These are phyloP conservation scores for Protobothrops flavoviridis DNA, from an alignment of 2,113 vertebrate species.

Conservation along the genomic window DNA sequence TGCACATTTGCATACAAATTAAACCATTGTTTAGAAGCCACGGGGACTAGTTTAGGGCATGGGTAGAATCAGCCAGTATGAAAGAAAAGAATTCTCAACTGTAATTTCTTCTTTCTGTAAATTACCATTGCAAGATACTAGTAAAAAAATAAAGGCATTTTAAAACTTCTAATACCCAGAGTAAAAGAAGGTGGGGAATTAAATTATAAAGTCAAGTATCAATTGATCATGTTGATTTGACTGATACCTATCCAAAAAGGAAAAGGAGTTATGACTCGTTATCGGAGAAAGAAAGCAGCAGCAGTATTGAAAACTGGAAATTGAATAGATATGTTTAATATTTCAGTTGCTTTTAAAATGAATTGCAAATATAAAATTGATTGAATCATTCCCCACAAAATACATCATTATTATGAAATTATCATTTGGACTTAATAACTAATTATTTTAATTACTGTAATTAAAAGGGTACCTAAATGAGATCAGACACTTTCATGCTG, in stretches of 20 bases:
- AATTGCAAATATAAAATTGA: not conserved
- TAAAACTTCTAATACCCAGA: not conserved
- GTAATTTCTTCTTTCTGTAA: not conserved
- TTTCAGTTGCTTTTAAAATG: not conserved
- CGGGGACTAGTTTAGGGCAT: not conserved
- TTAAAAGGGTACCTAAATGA: constrained; percentile 9
- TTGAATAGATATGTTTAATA: not conserved
- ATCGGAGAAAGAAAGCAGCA: not conserved
- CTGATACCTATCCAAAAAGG: not conserved
- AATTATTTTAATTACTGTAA: accelerated
- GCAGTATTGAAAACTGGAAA: not conserved
- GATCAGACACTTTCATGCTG: not conserved
- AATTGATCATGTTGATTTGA: not conserved
- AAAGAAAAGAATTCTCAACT: not conserved
- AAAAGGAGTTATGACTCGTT: not conserved
- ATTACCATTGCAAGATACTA: not conserved
- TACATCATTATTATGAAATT: not conserved
- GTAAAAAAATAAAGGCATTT: not conserved
- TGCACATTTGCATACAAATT: not conserved
- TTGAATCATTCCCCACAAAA: not conserved
- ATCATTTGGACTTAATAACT: not conserved
- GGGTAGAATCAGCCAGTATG: not conserved
- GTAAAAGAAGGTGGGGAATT: not conserved
- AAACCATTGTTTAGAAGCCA: not conserved
- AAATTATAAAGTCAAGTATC: not conserved